Percentiles rank a stretch among this genome's conserved stretches.
Evolutionary conservation across 2,113 vertebrate species (phyloP).

Genomic region (Cottus gobio): DNA sequence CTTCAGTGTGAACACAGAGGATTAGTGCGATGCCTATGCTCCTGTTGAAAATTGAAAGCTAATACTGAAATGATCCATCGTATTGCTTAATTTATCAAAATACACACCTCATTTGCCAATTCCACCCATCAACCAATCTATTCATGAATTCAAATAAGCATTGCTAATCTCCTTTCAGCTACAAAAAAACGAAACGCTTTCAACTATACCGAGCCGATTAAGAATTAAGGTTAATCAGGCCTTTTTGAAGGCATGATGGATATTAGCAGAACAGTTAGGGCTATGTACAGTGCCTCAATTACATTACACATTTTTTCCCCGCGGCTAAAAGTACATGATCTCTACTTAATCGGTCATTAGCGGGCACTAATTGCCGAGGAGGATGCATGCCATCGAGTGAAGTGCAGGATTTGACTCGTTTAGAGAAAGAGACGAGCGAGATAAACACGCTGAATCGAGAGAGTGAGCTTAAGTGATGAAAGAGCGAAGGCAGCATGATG

Average conservation of each 20-base stretch:
- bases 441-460: conserved; percentile 29
- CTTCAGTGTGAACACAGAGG: background rate
- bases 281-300: conserved; percentile 42
- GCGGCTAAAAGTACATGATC: conserved; percentile 48
- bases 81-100: conserved; percentile 18
- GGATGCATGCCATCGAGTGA: conserved; percentile 39
- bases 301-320: conserved; percentile 41
- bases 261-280: conserved; percentile 32
- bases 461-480: conserved; percentile 18
- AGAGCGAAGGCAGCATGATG: background rate
- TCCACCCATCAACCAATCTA: conserved; percentile 29
- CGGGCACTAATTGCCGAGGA: conserved; percentile 45
- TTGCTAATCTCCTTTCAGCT: conserved; percentile 43
- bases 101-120: conserved; percentile 43
- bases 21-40: conserved; percentile 9
- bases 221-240: conserved; percentile 62
- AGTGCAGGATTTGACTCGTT: conserved; percentile 18
- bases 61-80: conserved; percentile 31
- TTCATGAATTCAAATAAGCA: conserved; percentile 41
- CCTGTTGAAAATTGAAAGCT: conserved; percentile 14
- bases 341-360: conserved; percentile 57
- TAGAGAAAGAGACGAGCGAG: conserved; percentile 24
- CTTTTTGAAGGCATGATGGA: conserved; percentile 43
- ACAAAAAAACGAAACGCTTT: conserved; percentile 14
- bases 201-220: conserved; percentile 36